Evolutionary conservation across 92 coral and sea anemone genomes (phyloP).

Genomic region (Porites evermanni): DNA sequence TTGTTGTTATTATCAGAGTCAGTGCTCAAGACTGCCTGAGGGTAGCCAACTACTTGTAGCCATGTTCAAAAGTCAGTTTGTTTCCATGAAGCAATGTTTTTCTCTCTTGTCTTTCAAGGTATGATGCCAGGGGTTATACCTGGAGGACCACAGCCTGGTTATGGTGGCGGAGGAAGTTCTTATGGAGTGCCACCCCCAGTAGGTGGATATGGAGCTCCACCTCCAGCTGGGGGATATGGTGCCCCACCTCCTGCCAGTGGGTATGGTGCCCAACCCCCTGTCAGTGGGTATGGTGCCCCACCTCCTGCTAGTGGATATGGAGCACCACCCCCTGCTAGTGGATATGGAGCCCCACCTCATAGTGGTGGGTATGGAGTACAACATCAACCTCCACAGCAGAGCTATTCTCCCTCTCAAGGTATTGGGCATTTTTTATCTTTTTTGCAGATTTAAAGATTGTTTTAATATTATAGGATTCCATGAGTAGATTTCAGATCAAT

Average conservation of each 20-base stretch:
- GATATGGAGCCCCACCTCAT: conserved; percentile 45
- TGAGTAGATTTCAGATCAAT: no score
- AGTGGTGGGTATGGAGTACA: conserved; percentile 57
- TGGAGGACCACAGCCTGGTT: conserved; percentile 32
- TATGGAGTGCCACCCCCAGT: conserved; percentile 44
- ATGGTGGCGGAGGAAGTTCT: conserved; percentile 18
- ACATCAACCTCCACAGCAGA: conserved; percentile 80
- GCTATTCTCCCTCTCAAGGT: conserved; percentile 51
- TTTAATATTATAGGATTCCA: no score
- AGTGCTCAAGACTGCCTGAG: no score
- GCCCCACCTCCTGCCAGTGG: conserved; percentile 15
- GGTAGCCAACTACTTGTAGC: no score
- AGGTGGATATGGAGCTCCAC: conserved; percentile 30
- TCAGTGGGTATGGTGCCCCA: conserved; percentile 28
- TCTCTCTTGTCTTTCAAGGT: conserved; percentile 59
- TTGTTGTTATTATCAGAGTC: no score
- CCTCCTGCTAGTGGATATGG: conserved; percentile 26
- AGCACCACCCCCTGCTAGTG: conserved; percentile 38
- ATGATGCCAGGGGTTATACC: conserved; percentile 49
- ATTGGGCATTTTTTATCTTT: no score
- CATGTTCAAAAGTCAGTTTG: background rate
- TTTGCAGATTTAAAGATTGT: no score
- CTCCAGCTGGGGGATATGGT: conserved; percentile 18
- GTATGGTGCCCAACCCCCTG: conserved; percentile 32
- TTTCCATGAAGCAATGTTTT: background rate